Conservation (phyloP, 2,113 vertebrate species). For the Cheirogaleus medius region DNA sequence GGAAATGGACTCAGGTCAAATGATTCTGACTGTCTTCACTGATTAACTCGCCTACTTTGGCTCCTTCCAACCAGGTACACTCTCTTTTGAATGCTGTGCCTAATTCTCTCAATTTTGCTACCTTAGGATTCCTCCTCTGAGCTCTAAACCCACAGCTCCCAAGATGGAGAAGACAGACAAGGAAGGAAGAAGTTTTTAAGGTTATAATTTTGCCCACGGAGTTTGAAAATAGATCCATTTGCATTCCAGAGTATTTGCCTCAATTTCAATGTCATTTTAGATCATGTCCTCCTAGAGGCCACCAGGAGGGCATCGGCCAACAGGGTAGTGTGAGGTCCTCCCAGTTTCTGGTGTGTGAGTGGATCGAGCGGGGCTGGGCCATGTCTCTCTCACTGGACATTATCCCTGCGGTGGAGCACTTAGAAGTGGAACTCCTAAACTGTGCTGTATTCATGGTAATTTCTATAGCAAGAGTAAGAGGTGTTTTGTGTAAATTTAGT, state of each 20-base stretch:
- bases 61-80: background rate
- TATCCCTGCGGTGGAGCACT: background rate
- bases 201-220: background rate
- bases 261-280: background rate
- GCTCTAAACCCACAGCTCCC: background rate
- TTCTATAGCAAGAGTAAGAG: slow-evolving; percentile 46
- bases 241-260: background rate
- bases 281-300: background rate
- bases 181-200: background rate
- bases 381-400: background rate
- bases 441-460: background rate
- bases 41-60: background rate
- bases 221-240: background rate
- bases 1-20: background rate
- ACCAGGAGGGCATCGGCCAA: background rate
- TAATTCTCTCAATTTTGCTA: background rate
- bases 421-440: background rate
- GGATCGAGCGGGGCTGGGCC: background rate
- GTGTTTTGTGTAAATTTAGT: slow-evolving; percentile 62
- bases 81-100: background rate
- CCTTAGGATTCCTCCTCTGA: background rate
- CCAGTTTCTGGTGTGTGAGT: background rate
- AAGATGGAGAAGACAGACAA: background rate
- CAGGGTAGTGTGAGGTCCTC: fast-evolving
- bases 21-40: background rate